Base-by-base conservation (phyloP, 2,888 invertebrate species). In the Harmothoe impar region DNA sequence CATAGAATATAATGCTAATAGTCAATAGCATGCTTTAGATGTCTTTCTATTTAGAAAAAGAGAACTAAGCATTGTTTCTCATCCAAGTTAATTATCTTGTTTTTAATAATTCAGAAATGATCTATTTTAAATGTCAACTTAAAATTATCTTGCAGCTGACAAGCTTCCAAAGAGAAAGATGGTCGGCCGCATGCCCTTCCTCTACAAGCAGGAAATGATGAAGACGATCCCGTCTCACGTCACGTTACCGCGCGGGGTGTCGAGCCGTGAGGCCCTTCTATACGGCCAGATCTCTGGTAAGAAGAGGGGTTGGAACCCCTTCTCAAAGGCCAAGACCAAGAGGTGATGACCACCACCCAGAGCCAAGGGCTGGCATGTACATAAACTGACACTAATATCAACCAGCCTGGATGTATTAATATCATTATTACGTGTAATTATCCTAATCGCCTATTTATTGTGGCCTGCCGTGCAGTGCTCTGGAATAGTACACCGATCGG, bases 301-400 rank as follows among this genome's bases (percentile, higher is more conserved):
- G 54, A 86, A 86, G 86, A 20, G 86, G 52, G 86, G 86, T 12
- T 86, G 86, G 86, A 86, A 86, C 54, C 86, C 86, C 25, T 86
- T 86, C 86, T 52, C 86, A 7, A 86, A 33, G 10, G 25, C 17
- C 29, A 86, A 86, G 56, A 86, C 86, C 54, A 86, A 86, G 56
- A 86, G 86, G 86, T 86, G 86, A 86, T 84, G 54, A 29, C 56
- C 52, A 25, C 31, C 81, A 10, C 43, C 35, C 12, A 23, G 35
- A n/a, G 25, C 1, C n/a, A 29, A n/a, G 68, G 29, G 68, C 68
- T 68, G 68, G 68, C 3, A 25, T 68, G 68, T 68, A 78, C 35
- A 33, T 29, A 78, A 29, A 78, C 20, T 17, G 33, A 78, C 1
- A 7, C 0, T n/a, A 78, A 1, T 78, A 62, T 62, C 62, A 62